phyloP scores from a whole-genome alignment of 2,113 vertebrate genomes.

The Eupsittula cactorum region DNA sequence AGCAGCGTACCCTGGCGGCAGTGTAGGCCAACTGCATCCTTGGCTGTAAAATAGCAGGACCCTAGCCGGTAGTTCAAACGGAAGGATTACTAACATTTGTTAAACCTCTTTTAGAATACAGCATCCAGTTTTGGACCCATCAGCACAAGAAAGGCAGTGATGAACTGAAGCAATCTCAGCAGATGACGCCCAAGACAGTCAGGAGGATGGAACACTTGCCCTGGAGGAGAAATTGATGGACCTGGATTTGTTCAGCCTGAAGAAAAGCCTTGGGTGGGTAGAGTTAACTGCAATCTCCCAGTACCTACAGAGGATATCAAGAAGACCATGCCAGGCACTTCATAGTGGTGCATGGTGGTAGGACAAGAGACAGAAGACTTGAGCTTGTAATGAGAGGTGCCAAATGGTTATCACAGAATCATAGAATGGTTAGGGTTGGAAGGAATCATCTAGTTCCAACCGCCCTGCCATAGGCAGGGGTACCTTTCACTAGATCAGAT shows the following conservation, averaged over 20 bases:
- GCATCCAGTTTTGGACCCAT: not conserved
- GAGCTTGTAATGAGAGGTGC: not conserved
- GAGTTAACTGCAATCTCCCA: not conserved
- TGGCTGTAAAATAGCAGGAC: not conserved
- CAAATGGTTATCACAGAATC: not conserved
- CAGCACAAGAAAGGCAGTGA: not conserved
- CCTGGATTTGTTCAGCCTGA: not conserved
- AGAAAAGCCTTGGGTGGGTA: not conserved
- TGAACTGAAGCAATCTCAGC: not conserved
- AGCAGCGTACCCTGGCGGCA: not conserved
- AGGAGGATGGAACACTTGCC: not conserved
- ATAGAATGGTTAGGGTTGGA: not conserved
- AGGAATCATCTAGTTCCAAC: not conserved
- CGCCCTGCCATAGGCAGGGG: not conserved
- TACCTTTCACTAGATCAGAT: not conserved
- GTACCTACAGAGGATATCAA: not conserved
- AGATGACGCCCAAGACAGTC: not conserved
- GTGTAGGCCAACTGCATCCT: not conserved
- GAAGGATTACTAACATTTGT: not conserved
- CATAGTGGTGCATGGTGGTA: not conserved
- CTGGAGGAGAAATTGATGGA: not conserved
- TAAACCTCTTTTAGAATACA: not conserved
- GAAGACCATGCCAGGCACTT: not conserved
- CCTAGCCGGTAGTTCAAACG: not conserved
- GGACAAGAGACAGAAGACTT: not conserved